Conservation (phyloP, 2,113 vertebrate genomes). For the Bucco capensis region DNA sequence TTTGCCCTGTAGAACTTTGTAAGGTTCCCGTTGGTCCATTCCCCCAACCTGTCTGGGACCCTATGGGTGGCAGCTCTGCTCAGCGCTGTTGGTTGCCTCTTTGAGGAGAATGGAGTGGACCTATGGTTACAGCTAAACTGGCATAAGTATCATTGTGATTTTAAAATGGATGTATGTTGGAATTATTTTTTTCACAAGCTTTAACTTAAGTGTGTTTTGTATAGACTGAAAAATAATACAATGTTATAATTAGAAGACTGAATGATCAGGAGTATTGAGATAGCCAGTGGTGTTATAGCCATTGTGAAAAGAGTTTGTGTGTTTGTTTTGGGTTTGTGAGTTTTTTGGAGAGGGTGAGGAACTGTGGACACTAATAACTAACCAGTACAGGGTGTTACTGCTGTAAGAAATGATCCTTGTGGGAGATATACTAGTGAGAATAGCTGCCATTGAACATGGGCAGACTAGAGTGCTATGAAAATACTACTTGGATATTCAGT, state of each 20-base stretch:
- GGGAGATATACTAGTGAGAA: neutral
- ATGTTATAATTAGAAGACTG: neutral
- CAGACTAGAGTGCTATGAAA: neutral
- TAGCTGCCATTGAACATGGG: neutral
- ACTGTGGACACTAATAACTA: neutral
- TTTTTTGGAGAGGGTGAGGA: neutral
- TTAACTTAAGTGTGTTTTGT: neutral
- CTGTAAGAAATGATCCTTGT: neutral
- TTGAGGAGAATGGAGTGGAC: neutral
- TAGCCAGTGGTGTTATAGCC: neutral
- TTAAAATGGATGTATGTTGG: neutral
- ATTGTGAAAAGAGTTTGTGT: neutral
- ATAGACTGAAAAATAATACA: neutral
- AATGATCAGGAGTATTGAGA: neutral
- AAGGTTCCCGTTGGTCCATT: accelerated
- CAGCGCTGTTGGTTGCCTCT: neutral
- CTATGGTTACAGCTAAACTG: neutral
- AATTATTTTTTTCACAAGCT: neutral
- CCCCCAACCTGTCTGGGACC: neutral
- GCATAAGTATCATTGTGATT: neutral
- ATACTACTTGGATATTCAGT: neutral
- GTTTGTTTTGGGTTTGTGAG: neutral
- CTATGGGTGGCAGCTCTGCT: neutral
- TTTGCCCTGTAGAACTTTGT: neutral
- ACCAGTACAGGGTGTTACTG: neutral